phyloP scores from a whole-genome alignment of 2,888 invertebrate species.

The Brenthis daphne region DNA sequence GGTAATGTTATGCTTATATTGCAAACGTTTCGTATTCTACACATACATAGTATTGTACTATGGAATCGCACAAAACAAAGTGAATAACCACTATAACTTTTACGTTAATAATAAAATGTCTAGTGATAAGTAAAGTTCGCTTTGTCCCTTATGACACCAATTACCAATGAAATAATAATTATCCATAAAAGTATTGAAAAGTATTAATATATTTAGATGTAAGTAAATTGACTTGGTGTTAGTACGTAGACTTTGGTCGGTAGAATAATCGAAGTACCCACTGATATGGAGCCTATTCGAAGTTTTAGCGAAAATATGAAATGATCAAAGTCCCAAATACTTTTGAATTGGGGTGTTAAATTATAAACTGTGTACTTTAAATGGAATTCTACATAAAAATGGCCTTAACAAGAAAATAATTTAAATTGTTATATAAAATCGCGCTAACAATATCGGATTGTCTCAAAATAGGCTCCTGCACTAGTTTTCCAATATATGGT shows the following conservation, averaged over 20 bases:
- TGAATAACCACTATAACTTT: slow-evolving; percentile 42
- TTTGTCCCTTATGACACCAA: slow-evolving; percentile 68
- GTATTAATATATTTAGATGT: slow-evolving; percentile 54
- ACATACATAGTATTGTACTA: slow-evolving; percentile 30
- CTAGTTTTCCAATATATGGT: not conserved
- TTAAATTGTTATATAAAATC: not conserved
- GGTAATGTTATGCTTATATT: slow-evolving; percentile 56
- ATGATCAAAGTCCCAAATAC: not conserved
- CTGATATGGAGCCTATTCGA: slow-evolving; percentile 17
- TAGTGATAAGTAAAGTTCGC: slow-evolving; percentile 52
- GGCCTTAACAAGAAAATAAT: slow-evolving; percentile 3
- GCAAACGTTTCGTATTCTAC: slow-evolving; percentile 42
- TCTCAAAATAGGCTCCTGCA: slow-evolving; percentile 8
- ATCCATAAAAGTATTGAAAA: slow-evolving; percentile 50
- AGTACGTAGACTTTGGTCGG: slow-evolving; percentile 76
- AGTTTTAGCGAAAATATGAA: not conserved
- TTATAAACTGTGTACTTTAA: slow-evolving; percentile 3
- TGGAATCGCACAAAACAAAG: slow-evolving; percentile 50
- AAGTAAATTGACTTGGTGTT: slow-evolving; percentile 64
- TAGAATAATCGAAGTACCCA: slow-evolving; percentile 49
- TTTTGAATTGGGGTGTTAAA: not conserved
- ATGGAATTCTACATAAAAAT: slow-evolving; percentile 10
- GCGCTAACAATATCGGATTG: not conserved
- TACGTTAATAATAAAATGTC: slow-evolving; percentile 36
- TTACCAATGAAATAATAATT: slow-evolving; percentile 53